phyloP scores from a whole-genome alignment of 53 echinoderm and acorn worm genomes.

The Actinopyga echinites region DNA sequence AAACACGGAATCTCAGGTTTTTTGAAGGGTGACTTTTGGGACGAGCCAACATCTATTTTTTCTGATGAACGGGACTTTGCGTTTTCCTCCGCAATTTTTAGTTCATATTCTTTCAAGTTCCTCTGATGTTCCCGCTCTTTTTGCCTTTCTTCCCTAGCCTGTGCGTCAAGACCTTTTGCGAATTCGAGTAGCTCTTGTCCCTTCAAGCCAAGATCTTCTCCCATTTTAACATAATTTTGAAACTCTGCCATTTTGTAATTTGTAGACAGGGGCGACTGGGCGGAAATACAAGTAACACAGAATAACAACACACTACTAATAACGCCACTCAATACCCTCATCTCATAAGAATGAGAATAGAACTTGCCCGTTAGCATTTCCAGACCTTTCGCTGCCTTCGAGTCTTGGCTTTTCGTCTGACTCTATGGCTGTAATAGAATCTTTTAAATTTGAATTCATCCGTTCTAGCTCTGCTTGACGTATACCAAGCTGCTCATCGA shows the following conservation, averaged over 20 bases:
- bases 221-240: background rate
- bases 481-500: too few relatives aligned
- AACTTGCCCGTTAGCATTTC: too few relatives aligned
- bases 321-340: too few relatives aligned
- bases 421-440: too few relatives aligned
- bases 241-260: background rate
- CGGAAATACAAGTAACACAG: too few relatives aligned
- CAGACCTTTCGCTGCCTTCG: too few relatives aligned
- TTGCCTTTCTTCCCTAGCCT: background rate
- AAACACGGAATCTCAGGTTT: constrained; percentile 62
- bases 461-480: too few relatives aligned
- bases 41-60: background rate
- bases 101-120: background rate
- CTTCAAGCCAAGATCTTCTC: constrained; percentile 3
- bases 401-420: too few relatives aligned
- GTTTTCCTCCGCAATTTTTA: background rate
- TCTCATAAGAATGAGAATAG: too few relatives aligned
- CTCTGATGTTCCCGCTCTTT: background rate
- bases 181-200: constrained; percentile 13
- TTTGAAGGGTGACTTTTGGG: background rate
- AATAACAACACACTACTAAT: too few relatives aligned
- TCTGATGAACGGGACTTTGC: background rate
- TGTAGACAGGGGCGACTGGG: too few relatives aligned
- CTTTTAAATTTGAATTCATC: too few relatives aligned
- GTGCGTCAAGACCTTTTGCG: constrained; percentile 1